Evolutionary conservation across 1,140 invertebrate species (phyloP).

Genomic region (Himalopsyche phryganea): DNA sequence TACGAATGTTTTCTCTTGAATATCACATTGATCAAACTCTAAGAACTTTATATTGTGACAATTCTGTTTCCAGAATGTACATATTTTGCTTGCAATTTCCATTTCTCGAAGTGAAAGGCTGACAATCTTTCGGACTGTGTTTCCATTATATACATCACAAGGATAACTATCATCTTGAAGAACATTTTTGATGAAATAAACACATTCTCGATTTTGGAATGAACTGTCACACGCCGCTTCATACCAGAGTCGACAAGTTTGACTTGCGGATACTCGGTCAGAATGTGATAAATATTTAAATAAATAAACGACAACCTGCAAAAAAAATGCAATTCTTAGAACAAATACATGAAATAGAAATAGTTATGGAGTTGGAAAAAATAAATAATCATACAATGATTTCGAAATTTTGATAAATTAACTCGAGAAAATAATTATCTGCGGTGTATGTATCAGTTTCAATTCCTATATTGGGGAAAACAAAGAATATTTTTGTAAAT

Average conservation of each 20-base stretch:
- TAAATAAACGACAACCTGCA: conserved; percentile 60
- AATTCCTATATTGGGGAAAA: not conserved
- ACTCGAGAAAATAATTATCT: too few relatives aligned
- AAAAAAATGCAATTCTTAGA: conserved; percentile 24
- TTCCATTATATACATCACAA: conserved; percentile 48
- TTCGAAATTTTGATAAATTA: too few relatives aligned
- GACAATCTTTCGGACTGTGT: conserved; percentile 49
- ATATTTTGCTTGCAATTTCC: conserved; percentile 51
- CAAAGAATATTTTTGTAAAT: not conserved
- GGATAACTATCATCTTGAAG: conserved; percentile 50
- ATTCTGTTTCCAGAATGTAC: conserved; percentile 50
- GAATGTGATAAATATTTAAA: conserved; percentile 59
- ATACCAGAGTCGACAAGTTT: conserved; percentile 59
- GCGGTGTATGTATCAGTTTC: not conserved
- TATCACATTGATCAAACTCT: conserved; percentile 56
- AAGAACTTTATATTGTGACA: conserved; percentile 48
- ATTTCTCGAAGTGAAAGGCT: conserved; percentile 60
- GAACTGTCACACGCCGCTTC: conserved; percentile 54
- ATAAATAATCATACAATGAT: too few relatives aligned
- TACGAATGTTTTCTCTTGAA: conserved; percentile 60
- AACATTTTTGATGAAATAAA: conserved; percentile 52
- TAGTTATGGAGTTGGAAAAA: too few relatives aligned
- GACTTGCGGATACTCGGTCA: conserved; percentile 56
- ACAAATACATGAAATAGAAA: too few relatives aligned
- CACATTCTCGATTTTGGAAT: conserved; percentile 54